Conservation (phyloP, 2,888 invertebrate genomes). For the Operophtera brumata region DNA sequence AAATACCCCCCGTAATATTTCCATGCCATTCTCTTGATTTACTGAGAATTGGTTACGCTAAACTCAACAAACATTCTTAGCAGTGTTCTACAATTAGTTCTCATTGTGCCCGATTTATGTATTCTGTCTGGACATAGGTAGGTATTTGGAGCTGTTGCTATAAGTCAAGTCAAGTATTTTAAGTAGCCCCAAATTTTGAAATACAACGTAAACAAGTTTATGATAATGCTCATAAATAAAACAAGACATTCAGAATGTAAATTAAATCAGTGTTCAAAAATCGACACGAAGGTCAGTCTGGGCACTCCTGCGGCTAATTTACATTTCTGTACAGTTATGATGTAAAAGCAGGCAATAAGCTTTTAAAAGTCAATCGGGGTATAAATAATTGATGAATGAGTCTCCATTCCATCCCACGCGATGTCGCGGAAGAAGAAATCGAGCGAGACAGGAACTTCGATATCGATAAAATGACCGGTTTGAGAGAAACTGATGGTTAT, state of each 20-base stretch:
- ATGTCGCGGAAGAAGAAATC: constrained; percentile 64
- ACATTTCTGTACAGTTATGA: constrained; percentile 52
- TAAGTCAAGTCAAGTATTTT: constrained; percentile 7
- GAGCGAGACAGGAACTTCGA: constrained; percentile 54
- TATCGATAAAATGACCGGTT: constrained; percentile 58
- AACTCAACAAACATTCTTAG: constrained; percentile 40
- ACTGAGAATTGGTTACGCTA: constrained; percentile 34
- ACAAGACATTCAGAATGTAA: constrained; percentile 24
- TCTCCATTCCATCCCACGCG: constrained; percentile 46
- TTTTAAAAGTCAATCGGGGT: constrained; percentile 56
- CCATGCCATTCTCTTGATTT: constrained; percentile 37
- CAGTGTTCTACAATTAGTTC: constrained; percentile 35
- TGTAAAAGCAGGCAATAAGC: constrained; percentile 41
- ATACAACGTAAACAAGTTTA: constrained; percentile 22
- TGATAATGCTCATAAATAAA: constrained; percentile 28
- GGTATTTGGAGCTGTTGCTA: constrained; percentile 8
- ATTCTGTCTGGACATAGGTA: neutral
- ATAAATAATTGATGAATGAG: constrained; percentile 65
- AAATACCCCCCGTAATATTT: constrained; percentile 34
- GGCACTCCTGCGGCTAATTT: constrained; percentile 36
- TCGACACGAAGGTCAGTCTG: constrained; percentile 34
- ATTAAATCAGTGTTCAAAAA: constrained; percentile 24
- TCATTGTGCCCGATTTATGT: constrained; percentile 2
- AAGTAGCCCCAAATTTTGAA: constrained; percentile 6
- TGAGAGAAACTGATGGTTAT: constrained; percentile 42